Evolutionary conservation across 2,113 vertebrate genomes (phyloP), one percentile per base, ranked within the genome.

Genomic region (Rhodinocichla rosea): DNA sequence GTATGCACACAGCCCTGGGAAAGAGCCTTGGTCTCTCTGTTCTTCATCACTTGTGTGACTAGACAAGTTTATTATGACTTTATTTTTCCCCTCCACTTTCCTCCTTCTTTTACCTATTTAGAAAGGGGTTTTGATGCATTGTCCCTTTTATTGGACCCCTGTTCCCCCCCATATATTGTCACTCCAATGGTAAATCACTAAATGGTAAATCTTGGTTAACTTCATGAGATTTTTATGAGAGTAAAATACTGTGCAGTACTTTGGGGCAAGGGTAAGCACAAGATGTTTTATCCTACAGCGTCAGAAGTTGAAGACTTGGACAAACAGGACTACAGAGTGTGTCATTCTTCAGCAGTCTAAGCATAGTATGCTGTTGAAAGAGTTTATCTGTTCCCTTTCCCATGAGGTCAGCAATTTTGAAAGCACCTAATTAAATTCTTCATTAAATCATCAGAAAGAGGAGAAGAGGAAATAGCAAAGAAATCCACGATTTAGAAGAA

Each of bases 11-110:
- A 81, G 55, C 8, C n/a, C 27, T 65, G 35, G 53, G 75, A 88
- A 83, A 85, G 40, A 83, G 49, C 6, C 44, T 82, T 69, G 52
- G 37, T 59, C 86, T 83, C 33, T 89, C 50, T 85, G 53, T 26
- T 95, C 40, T 89, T 80, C 71, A 76, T 71, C 50, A 59, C 15
- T 89, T 80, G 13, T 83, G 59, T 28, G 39, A 30, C 70, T 80
- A 33, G 56, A 47, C 5, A 64, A 40, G 21, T 59, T 69, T 67
- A 40, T 53, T 23, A 45, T 13, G 8, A 70, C 15, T 15, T 55
- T 24, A 18, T 23, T 16, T 20, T 0, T 0, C 6, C 2, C 5
- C 7, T 3, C 11, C 6, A 13, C 18, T 87, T 91, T 75, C 11
- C 8, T 56, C 21, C 28, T 68, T 67, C 5, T 6, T 83, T 5